Base-by-base conservation (phyloP, 2,113 vertebrate species). In the Nettapus auritus region DNA sequence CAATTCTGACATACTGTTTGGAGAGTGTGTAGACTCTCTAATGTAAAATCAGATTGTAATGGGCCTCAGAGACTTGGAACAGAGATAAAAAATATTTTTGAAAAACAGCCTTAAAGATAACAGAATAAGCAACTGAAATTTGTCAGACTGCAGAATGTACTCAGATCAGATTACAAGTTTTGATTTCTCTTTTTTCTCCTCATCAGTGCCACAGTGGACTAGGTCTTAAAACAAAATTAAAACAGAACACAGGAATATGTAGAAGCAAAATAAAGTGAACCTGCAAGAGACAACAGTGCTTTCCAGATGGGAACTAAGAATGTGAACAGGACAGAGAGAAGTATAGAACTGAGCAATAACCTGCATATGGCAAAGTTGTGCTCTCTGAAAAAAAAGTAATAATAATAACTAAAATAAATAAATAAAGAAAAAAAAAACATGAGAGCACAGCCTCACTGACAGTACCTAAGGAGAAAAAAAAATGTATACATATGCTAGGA, bases 41-140 rank as follows among this genome's bases (percentile, higher is more conserved):
- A 82, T 36, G 44, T 69, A 69, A 69, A 25, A 93, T 93, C 88
- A 88, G 79, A 76, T 80, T 91, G 44, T 73, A 85, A 81, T 57
- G 26, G 44, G 67, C 44, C 85, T 94, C 44, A 69, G 79, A 95
- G 82, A 89, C n/a, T 31, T 71, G 42, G 33, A 80, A 89, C 40
- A 44, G 70, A 82, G 82, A 69, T 73, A 79, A 91, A 95, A 91
- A 73, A 20, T 82, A 22, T 16, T 93, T 93, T 34, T 80, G 53
- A 93, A 94, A 25, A 96, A 88, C 36, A 82, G 18, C 11, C 23
- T 91, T 85, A 73, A 69, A 86, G 75, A 73, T 80, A 82, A 73
- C 38, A 91, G 66, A 89, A 62, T 71, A 79, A 95, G 75, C 67
- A 82, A 73, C 55, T 76, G 67, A 93, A 91, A 93, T 88, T 82